phyloP scores from a whole-genome alignment of 2,113 vertebrate genomes.

The Apeltes quadracus region DNA sequence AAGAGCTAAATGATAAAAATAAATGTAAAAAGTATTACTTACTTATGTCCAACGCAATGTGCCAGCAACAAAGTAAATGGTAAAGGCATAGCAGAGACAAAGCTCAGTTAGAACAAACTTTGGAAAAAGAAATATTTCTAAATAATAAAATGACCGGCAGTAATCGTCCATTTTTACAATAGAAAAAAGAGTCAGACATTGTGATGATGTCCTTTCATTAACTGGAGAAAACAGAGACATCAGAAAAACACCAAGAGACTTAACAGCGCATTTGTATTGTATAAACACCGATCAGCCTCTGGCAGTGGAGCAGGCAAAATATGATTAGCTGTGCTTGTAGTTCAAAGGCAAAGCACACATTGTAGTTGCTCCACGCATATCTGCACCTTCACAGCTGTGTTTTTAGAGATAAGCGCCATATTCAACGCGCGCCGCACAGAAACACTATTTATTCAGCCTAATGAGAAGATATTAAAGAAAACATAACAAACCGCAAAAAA shows the following conservation, averaged over 20 bases:
- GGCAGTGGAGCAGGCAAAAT: slow-evolving; percentile 44
- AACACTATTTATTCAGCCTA: slow-evolving; percentile 69
- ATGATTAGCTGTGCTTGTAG: slow-evolving; percentile 66
- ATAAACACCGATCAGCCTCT: slow-evolving; percentile 60
- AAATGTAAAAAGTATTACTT: not conserved
- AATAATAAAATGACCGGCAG: not conserved
- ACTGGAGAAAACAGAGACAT: slow-evolving; percentile 41
- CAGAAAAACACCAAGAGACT: slow-evolving; percentile 35
- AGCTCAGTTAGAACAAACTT: too few species aligned
- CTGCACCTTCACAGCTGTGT: slow-evolving; percentile 72
- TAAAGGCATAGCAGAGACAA: not conserved
- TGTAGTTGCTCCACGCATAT: slow-evolving; percentile 54
- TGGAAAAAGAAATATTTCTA: not conserved
- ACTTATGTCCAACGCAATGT: not conserved
- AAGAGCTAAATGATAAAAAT: too few species aligned
- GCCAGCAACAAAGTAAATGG: not conserved
- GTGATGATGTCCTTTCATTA: slow-evolving; percentile 37
- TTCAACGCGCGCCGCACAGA: slow-evolving; percentile 45
- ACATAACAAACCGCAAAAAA: slow-evolving; percentile 61
- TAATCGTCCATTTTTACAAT: slow-evolving; percentile 21
- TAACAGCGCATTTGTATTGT: slow-evolving; percentile 53
- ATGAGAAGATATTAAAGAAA: slow-evolving; percentile 74
- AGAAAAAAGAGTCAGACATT: slow-evolving; percentile 36
- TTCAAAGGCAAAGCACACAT: slow-evolving; percentile 62
- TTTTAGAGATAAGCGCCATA: slow-evolving; percentile 75